Evolutionary conservation across 2,113 vertebrate species (phyloP), one percentile per base, ranked within the genome.

Genomic region (Notarius quadriscutis): DNA sequence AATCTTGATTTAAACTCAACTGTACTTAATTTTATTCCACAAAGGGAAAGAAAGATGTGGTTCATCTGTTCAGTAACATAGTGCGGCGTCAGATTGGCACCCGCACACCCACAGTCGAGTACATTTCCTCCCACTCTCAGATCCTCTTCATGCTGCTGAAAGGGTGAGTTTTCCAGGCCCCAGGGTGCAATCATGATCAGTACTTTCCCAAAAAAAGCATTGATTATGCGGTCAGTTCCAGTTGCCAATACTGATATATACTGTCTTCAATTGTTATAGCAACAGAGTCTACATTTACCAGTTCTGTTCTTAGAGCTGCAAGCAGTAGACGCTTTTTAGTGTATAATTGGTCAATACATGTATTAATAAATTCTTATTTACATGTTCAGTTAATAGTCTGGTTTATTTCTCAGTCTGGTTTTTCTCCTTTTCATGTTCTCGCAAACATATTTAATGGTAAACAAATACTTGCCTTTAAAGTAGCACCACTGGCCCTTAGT

Each of bases 111-210:
- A 96, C 96, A 0, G 95, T 96, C 53, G 96, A 96, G 92, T 96
- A 96, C 93, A 96, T 96, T 91, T 96, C 94, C 27, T 93, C 96
- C 41, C 95, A 96, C 91, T 91, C 94, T 79, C 89, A 96, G 92
- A 96, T 96, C 90, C 95, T 96, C 90, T 96, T 96, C 92, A 96
- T 96, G 94, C 94, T 96, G 91, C 93, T 96, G 87, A 96, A 95
- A 93, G 96, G 96, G 96, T 96, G 89, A 92, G 94, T 92, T 90
- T 87, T 88, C 48, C 89, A 71, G 62, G 50, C 77, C 14, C 20
- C 69, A 67, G 90, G 90, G 79, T 25, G 60, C n/a, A 81, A 63
- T 8, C 81, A 88, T 86, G 71, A 86, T 88, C 60, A 83, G 71
- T 75, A 65, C 22, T 81, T 51, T 75, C 57, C 58, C 9, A 5